Evolutionary conservation across 2,113 vertebrate species (phyloP).

Genomic region (Dasyprocta punctata): DNA sequence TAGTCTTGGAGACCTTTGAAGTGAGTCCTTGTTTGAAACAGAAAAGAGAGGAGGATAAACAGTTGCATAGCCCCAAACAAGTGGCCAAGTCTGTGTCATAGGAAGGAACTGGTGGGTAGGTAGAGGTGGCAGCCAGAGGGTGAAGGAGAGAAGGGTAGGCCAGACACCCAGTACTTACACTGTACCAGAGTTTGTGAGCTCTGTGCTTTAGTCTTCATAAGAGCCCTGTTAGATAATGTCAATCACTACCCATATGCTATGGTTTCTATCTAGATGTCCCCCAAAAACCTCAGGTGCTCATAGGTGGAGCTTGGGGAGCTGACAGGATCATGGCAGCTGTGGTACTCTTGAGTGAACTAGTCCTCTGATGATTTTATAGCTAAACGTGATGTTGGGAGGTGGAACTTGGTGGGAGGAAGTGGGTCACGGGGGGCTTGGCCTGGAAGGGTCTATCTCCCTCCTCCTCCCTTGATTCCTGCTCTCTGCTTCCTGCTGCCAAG

Average conservation of each 20-base stretch:
- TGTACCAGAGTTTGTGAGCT: not conserved
- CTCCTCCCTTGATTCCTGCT: not conserved
- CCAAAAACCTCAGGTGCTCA: not conserved
- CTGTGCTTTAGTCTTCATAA: not conserved
- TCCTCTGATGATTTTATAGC: not conserved
- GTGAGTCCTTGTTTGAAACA: not conserved
- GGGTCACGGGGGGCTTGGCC: not conserved
- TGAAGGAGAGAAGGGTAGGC: not conserved
- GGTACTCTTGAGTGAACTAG: not conserved
- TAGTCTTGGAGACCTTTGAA: not conserved
- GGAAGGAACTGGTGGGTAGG: not conserved
- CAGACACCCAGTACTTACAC: accelerated
- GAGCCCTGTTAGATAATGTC: not conserved
- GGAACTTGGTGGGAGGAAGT: not conserved
- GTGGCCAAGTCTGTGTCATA: not conserved
- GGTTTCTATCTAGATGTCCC: not conserved
- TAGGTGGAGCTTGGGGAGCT: not conserved
- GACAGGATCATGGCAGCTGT: not conserved
- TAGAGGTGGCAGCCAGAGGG: not conserved
- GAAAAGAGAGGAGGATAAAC: not conserved
- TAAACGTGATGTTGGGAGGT: not conserved
- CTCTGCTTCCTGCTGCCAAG: not conserved
- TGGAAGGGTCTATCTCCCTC: not conserved
- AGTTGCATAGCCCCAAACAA: not conserved
- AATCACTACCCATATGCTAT: not conserved